Evolutionary conservation across 30 jellyfish, hydroid and myxozoan species (phyloP).

Genomic region (Pelagia noctiluca): DNA sequence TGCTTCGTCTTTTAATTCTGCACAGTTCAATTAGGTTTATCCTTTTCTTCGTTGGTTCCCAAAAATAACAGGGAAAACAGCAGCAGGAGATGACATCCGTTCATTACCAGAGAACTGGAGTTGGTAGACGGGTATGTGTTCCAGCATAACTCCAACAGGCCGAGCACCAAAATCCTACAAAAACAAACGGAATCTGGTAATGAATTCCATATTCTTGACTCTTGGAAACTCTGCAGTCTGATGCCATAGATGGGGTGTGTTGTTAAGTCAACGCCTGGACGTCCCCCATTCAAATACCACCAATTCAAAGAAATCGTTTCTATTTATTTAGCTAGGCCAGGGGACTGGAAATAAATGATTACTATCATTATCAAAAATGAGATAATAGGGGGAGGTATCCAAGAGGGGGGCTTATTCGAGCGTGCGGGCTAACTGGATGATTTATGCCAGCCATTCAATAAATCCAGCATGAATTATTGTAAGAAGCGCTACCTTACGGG

Average conservation of each 20-base stretch:
- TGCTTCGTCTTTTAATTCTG: background rate
- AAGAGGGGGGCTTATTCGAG: background rate
- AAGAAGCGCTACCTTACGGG: conserved; percentile 56
- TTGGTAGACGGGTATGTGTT: conserved; percentile 94
- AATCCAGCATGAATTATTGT: background rate
- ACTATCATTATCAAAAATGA: no score
- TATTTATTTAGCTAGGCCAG: background rate
- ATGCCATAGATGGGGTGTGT: no score
- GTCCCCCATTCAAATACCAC: no score
- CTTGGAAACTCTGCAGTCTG: background rate
- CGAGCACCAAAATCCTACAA: conserved; percentile 76
- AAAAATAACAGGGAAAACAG: conserved; percentile 48
- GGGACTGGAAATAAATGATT: background rate
- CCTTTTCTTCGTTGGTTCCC: conserved; percentile 29
- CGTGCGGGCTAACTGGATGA: background rate
- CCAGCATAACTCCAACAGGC: conserved; percentile 93
- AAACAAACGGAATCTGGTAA: background rate
- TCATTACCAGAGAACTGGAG: conserved; percentile 71
- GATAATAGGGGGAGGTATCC: background rate
- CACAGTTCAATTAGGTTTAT: background rate
- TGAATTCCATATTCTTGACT: background rate
- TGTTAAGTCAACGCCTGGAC: no score
- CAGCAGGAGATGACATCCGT: conserved; percentile 69
- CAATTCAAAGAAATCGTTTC: background rate
- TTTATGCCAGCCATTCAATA: background rate